Conservation (phyloP, 2,113 vertebrate species). For the Lucifuga dentata region DNA sequence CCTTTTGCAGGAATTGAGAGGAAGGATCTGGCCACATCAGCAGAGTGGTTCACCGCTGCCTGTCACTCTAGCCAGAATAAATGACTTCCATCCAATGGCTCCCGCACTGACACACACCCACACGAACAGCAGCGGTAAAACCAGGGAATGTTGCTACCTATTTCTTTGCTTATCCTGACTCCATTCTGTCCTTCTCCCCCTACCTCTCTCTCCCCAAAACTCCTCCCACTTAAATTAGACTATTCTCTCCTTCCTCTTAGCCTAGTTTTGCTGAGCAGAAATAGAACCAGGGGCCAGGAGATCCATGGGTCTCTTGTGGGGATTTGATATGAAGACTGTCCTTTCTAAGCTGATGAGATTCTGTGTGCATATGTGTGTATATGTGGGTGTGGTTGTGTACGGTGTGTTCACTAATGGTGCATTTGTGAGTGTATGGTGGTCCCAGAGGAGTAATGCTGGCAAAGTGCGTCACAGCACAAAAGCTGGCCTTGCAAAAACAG, state of each 20-base stretch:
- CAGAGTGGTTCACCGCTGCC: conserved; percentile 70
- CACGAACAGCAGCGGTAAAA: conserved; percentile 27
- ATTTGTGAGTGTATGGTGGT: conserved; percentile 43
- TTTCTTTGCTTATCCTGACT: conserved; percentile 27
- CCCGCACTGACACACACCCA: conserved; percentile 44
- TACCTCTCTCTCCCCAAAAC: conserved; percentile 25
- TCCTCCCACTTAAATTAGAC: conserved; percentile 52
- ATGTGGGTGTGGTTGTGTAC: conserved; percentile 30
- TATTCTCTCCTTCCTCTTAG: conserved; percentile 69
- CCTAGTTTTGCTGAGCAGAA: conserved; percentile 81
- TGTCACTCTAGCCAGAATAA: conserved; percentile 67
- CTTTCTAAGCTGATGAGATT: conserved; percentile 36
- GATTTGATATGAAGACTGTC: conserved; percentile 73
- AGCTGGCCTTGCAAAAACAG: conserved; percentile 46
- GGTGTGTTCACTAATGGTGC: conserved; percentile 35
- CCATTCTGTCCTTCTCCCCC: conserved; percentile 17
- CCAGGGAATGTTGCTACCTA: conserved; percentile 44
- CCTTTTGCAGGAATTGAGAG: conserved; percentile 53
- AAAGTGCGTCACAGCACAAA: conserved; percentile 28
- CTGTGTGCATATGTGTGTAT: conserved; percentile 12
- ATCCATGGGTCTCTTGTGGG: conserved; percentile 66
- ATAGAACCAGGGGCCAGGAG: conserved; percentile 74
- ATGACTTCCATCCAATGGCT: conserved; percentile 74
- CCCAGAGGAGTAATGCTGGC: conserved; percentile 38
- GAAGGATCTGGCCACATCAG: conserved; percentile 77